These are phyloP conservation scores for Chamaetylas fuelleborni DNA, from an alignment of 2,113 vertebrate species.

Conservation along the genomic window DNA sequence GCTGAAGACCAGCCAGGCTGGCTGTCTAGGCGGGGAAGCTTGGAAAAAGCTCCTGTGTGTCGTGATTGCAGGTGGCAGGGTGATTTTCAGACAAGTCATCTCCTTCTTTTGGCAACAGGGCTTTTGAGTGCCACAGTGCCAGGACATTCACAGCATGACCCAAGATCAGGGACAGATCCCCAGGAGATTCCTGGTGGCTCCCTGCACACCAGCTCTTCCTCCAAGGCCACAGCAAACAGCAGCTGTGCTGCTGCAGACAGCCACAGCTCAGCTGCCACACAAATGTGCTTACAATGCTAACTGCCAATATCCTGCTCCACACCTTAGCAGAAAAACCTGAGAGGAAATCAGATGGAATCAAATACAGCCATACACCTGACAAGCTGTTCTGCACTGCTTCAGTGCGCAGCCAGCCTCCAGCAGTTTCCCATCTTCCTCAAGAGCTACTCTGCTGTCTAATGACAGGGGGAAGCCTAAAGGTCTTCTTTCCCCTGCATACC, in stretches of 20 bases:
- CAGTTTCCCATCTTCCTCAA: background rate
- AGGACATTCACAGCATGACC: background rate
- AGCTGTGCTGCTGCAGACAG: background rate
- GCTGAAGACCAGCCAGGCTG: background rate
- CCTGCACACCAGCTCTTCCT: background rate
- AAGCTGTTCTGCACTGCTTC: background rate
- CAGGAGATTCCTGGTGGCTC: background rate
- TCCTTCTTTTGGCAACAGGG: background rate
- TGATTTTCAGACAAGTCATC: background rate
- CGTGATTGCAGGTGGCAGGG: background rate
- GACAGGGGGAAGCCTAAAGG: background rate
- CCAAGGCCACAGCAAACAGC: background rate
- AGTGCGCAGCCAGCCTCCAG: background rate
- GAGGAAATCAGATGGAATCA: constrained; percentile 5
- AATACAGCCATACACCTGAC: background rate
- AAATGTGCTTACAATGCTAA: background rate
- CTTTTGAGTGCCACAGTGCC: background rate
- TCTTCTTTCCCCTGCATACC: background rate
- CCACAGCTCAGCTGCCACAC: background rate
- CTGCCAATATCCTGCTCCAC: background rate
- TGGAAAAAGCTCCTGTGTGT: background rate
- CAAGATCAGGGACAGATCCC: background rate
- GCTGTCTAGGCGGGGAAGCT: background rate
- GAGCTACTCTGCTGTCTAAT: background rate
- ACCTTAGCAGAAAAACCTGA: background rate